These are phyloP conservation scores for Sebastes reedi DNA, from an alignment of 2,797 vertebrate genomes.

Conservation along the genomic window DNA sequence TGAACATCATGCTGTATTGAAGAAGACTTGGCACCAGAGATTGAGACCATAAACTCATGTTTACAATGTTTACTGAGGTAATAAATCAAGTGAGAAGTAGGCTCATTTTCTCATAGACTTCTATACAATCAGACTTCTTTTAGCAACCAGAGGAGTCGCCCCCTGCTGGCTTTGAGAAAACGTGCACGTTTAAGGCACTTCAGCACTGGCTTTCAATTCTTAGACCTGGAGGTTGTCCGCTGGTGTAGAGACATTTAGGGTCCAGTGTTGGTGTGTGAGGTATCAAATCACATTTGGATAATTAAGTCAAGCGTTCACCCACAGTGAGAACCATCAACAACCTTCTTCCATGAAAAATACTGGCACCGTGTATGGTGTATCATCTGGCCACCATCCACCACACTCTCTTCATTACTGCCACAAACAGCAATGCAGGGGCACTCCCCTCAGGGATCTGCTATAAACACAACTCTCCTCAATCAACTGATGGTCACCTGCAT, in stretches of 20 bases:
- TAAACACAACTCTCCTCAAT: constrained; percentile 14
- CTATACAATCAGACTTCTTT: too few relatives aligned
- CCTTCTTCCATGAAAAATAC: constrained; percentile 15
- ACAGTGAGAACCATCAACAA: constrained; percentile 18
- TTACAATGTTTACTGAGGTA: too few relatives aligned
- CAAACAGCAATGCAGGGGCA: neutral
- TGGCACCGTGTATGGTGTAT: constrained; percentile 10
- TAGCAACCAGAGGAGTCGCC: too few relatives aligned
- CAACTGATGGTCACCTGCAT: constrained; percentile 17
- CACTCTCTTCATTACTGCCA: neutral
- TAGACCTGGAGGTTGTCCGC: too few relatives aligned
- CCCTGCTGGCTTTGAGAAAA: too few relatives aligned
- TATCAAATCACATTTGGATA: constrained; percentile 20
- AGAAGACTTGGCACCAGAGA: fast-evolving
- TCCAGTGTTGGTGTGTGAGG: neutral
- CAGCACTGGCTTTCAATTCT: too few relatives aligned
- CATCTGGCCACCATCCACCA: constrained; percentile 24
- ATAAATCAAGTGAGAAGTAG: too few relatives aligned
- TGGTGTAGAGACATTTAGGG: neutral
- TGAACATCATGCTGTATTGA: too few relatives aligned
- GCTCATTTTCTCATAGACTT: too few relatives aligned
- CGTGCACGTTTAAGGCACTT: too few relatives aligned
- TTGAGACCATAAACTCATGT: too few relatives aligned
- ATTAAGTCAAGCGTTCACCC: constrained; percentile 21
- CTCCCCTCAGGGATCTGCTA: neutral